These are phyloP conservation scores for Pelusios castaneus DNA, from an alignment of 2,113 vertebrate genomes.

Conservation along the genomic window DNA sequence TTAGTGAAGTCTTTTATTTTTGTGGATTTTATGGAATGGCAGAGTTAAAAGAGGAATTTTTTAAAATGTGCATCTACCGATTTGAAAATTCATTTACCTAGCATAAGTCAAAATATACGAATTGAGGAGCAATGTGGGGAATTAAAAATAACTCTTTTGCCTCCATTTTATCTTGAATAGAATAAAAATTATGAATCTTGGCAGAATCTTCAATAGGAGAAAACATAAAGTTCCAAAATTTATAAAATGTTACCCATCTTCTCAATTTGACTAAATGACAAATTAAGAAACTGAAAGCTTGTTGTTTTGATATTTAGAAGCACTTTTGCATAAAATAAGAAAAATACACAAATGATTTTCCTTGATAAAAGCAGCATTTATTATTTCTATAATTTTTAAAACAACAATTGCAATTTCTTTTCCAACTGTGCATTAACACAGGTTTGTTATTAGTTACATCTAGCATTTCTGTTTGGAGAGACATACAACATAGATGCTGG, in stretches of 20 bases:
- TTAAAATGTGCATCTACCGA: neutral
- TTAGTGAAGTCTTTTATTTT: neutral
- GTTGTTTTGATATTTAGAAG: neutral
- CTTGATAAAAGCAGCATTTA: neutral
- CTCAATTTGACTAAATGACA: neutral
- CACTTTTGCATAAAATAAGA: neutral
- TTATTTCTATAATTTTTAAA: neutral
- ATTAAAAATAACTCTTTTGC: neutral
- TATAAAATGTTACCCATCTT: neutral
- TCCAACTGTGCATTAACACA: neutral
- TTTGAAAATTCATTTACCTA: neutral
- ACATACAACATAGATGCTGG: neutral
- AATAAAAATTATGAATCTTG: neutral
- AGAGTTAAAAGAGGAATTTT: neutral
- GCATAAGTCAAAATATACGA: neutral
- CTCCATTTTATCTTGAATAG: neutral
- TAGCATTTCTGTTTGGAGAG: neutral
- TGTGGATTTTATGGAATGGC: neutral
- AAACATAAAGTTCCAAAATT: neutral
- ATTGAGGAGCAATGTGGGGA: neutral
- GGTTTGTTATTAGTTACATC: neutral
- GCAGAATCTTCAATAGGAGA: neutral
- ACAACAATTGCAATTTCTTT: neutral
- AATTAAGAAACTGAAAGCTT: neutral
- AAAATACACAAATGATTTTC: neutral